Evolutionary conservation across 1,140 invertebrate genomes (phyloP).

Genomic region (Phymorhynchus buccinoides): DNA sequence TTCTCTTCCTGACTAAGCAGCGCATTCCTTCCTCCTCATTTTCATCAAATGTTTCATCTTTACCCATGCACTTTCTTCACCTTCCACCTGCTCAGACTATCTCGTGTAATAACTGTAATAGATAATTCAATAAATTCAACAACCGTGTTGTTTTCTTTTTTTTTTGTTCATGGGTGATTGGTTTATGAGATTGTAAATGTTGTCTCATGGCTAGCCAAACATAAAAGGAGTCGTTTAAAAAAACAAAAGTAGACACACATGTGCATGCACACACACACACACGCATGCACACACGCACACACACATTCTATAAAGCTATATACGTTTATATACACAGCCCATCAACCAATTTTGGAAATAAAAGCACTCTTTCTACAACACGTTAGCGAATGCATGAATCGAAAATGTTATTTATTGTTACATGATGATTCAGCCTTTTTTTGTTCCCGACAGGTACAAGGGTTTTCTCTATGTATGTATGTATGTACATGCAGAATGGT

Average conservation of each 20-base stretch:
- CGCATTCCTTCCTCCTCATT: conserved; percentile 4
- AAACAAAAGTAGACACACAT: conserved; percentile 15
- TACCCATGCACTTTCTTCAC: conserved; percentile 12
- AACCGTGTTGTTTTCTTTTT: too few species aligned
- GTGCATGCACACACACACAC: conserved; percentile 28
- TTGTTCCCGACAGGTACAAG: too few species aligned
- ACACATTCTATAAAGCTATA: background rate
- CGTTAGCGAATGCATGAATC: too few species aligned
- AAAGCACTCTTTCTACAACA: too few species aligned
- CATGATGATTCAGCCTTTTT: background rate
- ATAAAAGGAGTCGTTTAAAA: background rate
- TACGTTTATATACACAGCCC: background rate
- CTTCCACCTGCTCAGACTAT: background rate
- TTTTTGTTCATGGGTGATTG: too few species aligned
- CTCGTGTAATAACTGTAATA: too few species aligned
- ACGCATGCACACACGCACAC: conserved; percentile 12
- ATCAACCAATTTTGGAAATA: too few species aligned
- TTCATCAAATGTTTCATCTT: conserved; percentile 4
- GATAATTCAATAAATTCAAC: too few species aligned
- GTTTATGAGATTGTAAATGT: background rate
- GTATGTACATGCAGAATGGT: too few species aligned
- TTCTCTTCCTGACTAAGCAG: conserved; percentile 18
- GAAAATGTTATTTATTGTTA: background rate
- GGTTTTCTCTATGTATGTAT: too few species aligned
- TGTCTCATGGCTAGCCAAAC: background rate